A percentile compares a stretch with the other conserved stretches of the same genome.
phyloP scores from a whole-genome alignment of 1,140 invertebrate genomes.

The Thaumatotibia leucotreta region DNA sequence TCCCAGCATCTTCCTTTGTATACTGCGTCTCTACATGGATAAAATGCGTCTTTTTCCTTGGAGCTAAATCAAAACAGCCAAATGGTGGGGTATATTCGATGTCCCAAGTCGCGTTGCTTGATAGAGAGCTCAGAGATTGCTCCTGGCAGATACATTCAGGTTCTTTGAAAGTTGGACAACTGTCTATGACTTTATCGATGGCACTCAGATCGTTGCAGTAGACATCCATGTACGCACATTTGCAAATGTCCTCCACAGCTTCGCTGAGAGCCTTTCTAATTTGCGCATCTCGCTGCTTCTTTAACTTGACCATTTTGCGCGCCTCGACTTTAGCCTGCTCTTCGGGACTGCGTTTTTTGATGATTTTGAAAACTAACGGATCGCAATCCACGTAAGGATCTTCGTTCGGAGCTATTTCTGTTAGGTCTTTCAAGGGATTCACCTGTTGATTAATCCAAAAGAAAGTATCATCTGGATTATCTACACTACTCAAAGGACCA shows the following conservation, averaged over 20 bases:
- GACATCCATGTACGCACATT: slow-evolving; percentile 72
- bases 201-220: slow-evolving; percentile 68
- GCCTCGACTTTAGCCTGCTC: slow-evolving; percentile 67
- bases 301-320: slow-evolving; percentile 63
- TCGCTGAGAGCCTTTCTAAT: slow-evolving; percentile 64
- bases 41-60: slow-evolving; percentile 47
- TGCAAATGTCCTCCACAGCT: slow-evolving; percentile 68
- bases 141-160: slow-evolving; percentile 62
- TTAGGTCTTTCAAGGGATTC: slow-evolving; percentile 76
- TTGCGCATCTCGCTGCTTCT: slow-evolving; percentile 61
- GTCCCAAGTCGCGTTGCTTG: slow-evolving; percentile 71
- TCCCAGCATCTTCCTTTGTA: slow-evolving; percentile 52
- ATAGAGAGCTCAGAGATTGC: slow-evolving; percentile 61
- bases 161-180: slow-evolving; percentile 64
- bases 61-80: slow-evolving; percentile 62
- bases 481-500: too few relatives aligned
- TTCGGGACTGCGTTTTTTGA: slow-evolving; percentile 71
- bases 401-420: slow-evolving; percentile 69
- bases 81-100: slow-evolving; percentile 72
- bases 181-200: slow-evolving; percentile 67
- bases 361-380: slow-evolving; percentile 77
- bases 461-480: too few relatives aligned
- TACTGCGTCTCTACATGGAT: slow-evolving; percentile 69
- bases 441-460: slow-evolving; percentile 54
- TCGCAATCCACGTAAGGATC: slow-evolving; percentile 78